Conservation (phyloP, 2,888 invertebrate species). For the Frankliniella intonsa region DNA sequence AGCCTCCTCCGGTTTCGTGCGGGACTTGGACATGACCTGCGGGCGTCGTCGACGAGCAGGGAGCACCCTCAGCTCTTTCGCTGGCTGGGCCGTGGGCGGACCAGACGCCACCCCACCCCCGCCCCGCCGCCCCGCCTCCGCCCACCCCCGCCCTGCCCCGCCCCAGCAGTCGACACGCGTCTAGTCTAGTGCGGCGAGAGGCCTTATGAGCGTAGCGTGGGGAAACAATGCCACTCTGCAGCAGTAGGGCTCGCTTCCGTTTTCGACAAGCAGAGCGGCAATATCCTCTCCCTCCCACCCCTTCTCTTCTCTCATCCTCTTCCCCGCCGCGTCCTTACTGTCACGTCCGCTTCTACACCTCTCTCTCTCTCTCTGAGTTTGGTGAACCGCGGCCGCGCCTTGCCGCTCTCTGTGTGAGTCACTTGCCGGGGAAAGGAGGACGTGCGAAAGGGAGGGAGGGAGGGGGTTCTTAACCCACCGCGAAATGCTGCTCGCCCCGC, state of each 20-base stretch:
- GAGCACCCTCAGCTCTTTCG: neutral
- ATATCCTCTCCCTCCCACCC: neutral
- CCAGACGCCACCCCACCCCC: neutral
- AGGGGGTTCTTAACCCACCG: too few relatives aligned
- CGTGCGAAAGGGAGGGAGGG: too few relatives aligned
- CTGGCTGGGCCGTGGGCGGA: neutral
- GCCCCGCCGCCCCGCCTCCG: neutral
- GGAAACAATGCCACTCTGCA: too few relatives aligned
- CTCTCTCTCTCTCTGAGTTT: slow-evolving; percentile 30
- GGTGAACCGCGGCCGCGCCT: neutral
- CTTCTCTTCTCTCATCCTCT: neutral
- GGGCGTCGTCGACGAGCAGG: neutral
- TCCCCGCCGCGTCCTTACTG: neutral
- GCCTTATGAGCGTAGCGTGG: too few relatives aligned
- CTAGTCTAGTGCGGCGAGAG: too few relatives aligned
- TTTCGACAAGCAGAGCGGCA: too few relatives aligned
- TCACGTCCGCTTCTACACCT: neutral
- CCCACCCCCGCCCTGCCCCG: too few relatives aligned
- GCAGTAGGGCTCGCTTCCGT: too few relatives aligned
- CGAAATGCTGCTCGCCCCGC: too few relatives aligned
- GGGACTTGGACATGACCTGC: neutral
- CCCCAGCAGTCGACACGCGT: too few relatives aligned
- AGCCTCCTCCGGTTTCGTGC: neutral
- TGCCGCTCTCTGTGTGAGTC: too few relatives aligned
- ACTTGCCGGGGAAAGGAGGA: too few relatives aligned